A percentile compares a stretch with the other conserved stretches of the same genome.
Conservation (phyloP, 2,797 vertebrate species). For the Argya squamiceps region DNA sequence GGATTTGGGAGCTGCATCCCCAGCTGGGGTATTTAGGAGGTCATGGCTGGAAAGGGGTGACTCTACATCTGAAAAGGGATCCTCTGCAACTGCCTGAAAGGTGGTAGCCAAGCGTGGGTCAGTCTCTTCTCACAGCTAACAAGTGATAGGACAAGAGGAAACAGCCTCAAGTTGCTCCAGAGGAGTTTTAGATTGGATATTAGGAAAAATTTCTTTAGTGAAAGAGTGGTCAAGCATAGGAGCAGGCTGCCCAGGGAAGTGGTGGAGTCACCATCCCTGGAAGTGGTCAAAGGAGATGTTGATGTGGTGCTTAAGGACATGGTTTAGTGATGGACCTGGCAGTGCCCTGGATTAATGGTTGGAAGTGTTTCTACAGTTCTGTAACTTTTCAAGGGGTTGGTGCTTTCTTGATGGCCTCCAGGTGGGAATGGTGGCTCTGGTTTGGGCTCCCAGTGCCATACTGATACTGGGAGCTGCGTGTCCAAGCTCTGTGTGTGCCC, state of each 20-base stretch:
- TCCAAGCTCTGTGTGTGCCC: neutral
- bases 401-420: neutral
- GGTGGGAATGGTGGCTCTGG: neutral
- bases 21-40: neutral
- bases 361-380: neutral
- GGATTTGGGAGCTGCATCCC: neutral
- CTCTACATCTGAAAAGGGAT: neutral
- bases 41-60: neutral
- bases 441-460: neutral
- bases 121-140: neutral
- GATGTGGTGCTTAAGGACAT: neutral
- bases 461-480: neutral
- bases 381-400: neutral
- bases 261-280: neutral
- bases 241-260: neutral
- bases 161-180: neutral
- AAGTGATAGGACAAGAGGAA: neutral
- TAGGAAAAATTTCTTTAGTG: neutral
- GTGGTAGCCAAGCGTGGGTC: neutral
- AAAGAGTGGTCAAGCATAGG: neutral
- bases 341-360: neutral
- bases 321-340: neutral
- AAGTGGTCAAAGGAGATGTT: rapidly evolving
- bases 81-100: neutral
- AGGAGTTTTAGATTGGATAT: neutral